phyloP scores from a whole-genome alignment of 1,140 invertebrate species.

The Drosophila arizonae region DNA sequence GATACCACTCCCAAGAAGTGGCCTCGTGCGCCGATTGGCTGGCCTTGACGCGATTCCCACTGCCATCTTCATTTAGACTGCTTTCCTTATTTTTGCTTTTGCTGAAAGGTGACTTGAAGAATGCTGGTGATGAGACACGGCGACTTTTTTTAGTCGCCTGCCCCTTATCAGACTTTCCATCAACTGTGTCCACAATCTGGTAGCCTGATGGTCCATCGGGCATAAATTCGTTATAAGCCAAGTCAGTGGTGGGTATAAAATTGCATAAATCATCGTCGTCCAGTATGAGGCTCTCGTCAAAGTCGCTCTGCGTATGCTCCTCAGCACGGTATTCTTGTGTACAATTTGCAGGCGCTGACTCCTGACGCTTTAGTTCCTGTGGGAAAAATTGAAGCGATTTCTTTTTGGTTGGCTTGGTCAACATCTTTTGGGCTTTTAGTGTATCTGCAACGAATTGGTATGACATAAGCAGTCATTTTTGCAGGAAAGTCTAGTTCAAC shows the following conservation, averaged over 20 bases:
- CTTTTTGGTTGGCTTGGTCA: slow-evolving; percentile 46
- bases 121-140: slow-evolving; percentile 86
- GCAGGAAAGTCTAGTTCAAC: not conserved
- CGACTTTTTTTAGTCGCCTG: slow-evolving; percentile 78
- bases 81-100: slow-evolving; percentile 73
- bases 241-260: slow-evolving; percentile 75
- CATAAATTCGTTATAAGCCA: slow-evolving; percentile 82
- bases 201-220: slow-evolving; percentile 80
- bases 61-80: slow-evolving; percentile 50
- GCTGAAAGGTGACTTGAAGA: slow-evolving; percentile 86
- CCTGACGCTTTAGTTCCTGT: slow-evolving; percentile 59
- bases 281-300: slow-evolving; percentile 72
- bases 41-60: slow-evolving; percentile 44
- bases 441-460: slow-evolving; percentile 48
- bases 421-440: slow-evolving; percentile 45
- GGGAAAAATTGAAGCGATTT: slow-evolving; percentile 43
- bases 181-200: slow-evolving; percentile 62
- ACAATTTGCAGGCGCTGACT: slow-evolving; percentile 60
- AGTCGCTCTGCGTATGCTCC: slow-evolving; percentile 62
- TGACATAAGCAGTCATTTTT: not conserved
- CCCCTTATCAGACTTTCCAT: slow-evolving; percentile 82
- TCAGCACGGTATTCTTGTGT: slow-evolving; percentile 22
- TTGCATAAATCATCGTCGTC: slow-evolving; percentile 79
- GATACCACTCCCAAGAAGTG: slow-evolving; percentile 83
- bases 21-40: slow-evolving; percentile 73